Conservation (phyloP, 2,113 vertebrate genomes). For the Tyto alba region DNA sequence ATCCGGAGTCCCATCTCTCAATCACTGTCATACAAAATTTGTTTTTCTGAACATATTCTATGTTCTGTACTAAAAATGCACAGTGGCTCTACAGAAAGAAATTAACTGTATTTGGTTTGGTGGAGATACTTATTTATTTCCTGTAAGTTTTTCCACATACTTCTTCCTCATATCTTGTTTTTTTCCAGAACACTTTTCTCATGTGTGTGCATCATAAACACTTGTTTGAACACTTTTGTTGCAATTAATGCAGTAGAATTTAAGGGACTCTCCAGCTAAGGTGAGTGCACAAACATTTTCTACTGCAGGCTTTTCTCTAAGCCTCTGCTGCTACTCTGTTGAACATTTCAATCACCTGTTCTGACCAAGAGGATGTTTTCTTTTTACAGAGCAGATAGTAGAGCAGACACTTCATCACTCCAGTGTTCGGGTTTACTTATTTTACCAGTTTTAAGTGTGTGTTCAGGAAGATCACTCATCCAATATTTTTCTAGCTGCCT, state of each 20-base stretch:
- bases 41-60: neutral
- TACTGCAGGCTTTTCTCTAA: neutral
- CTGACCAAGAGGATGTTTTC: neutral
- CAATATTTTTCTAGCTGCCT: neutral
- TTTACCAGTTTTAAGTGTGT: neutral
- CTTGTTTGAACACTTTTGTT: neutral
- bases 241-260: neutral
- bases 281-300: neutral
- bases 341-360: neutral
- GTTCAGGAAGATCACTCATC: neutral
- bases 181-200: neutral
- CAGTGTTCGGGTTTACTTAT: neutral
- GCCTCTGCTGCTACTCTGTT: neutral
- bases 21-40: no score
- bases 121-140: neutral
- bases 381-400: neutral
- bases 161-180: neutral
- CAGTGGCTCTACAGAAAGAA: neutral
- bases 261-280: neutral
- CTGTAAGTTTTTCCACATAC: accelerated
- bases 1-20: no score
- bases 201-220: accelerated
- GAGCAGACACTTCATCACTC: neutral
- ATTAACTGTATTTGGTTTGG: neutral
- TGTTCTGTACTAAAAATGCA: neutral